These are phyloP conservation scores for Setipinna tenuifilis DNA, from an alignment of 2,797 vertebrate genomes.

Conservation along the genomic window DNA sequence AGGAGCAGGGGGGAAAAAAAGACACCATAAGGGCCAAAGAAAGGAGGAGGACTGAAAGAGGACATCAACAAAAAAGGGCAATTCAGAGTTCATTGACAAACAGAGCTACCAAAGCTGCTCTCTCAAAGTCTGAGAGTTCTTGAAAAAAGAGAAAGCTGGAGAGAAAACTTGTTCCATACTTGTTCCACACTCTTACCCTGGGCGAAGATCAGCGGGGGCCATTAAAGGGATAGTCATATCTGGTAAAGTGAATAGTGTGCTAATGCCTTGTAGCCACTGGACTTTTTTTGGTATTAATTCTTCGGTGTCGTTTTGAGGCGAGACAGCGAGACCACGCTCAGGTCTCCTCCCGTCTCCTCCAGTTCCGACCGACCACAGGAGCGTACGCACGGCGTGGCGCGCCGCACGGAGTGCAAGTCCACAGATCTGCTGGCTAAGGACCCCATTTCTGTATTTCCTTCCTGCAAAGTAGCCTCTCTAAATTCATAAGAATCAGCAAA, in stretches of 20 bases:
- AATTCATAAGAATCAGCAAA: constrained; percentile 74
- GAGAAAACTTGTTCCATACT: not conserved
- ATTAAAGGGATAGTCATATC: not conserved
- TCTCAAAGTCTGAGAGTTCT: not conserved
- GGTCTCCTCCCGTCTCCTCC: not conserved
- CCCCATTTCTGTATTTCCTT: constrained; percentile 72
- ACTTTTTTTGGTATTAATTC: not conserved
- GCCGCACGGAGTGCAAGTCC: not conserved
- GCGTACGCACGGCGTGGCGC: not conserved
- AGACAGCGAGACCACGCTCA: not conserved
- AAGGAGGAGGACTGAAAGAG: constrained; percentile 18
- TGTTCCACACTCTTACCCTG: not conserved
- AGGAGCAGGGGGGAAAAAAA: constrained; percentile 44
- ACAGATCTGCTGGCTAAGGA: constrained; percentile 55
- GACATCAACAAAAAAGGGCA: not conserved
- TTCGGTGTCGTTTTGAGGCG: not conserved
- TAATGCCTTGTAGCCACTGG: constrained; percentile 2
- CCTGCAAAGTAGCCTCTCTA: constrained; percentile 74
- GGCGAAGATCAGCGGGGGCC: not conserved
- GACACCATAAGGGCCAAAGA: not conserved
- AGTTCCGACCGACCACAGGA: not conserved
- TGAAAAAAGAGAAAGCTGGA: not conserved
- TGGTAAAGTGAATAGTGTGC: not conserved
- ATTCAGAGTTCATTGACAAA: not conserved
- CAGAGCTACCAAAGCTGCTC: not conserved